Base-by-base conservation (phyloP, 2,888 invertebrate genomes). In the Muschampia plurimacula region DNA sequence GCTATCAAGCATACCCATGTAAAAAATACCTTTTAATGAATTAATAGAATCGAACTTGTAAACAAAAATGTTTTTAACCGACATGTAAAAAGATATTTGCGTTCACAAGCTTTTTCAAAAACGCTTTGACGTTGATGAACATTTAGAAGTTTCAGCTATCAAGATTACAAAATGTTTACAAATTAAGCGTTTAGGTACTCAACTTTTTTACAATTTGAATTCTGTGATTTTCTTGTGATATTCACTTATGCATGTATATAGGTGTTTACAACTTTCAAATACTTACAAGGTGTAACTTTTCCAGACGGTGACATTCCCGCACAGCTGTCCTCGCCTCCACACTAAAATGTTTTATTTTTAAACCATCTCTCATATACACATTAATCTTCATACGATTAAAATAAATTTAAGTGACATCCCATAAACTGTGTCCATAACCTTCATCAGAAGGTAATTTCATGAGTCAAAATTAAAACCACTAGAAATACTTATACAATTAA, bases 291-390 rank as follows among this genome's bases (percentile, higher is more conserved):
- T 65, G 46, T 44, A 28, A 59, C 46, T 70, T 59, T 70, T 70
- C 70, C 65, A 70, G 70, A 44, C 70, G 59, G 71, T 71, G 71
- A 72, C 60, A 67, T 67, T 52, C 41, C 49, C 60, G 52, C 66
- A 66, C 71, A 71, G 71, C 66, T 72, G 71, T 67, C 71, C 59
- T 66, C 67, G 66, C 49, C 39, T 66, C 71, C 28, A 66, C 66
- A 41, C 65, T 6, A 32, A 39, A 59, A 49, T 71, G 59, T 55
- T 44, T 66, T 66, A 64, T 71, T 71, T 71, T 71, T 66, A 71
- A 66, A 71, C 59, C 55, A 46, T 64, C 57, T 59, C 57, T 65
- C 64, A 12, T 49, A 36, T 63, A 44, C 55, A 64, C 39, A 69
- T 63, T 64, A 70, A 57, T 70, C 65, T 65, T 65, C 70, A 15